Base-by-base conservation (phyloP, 2,113 vertebrate genomes). In the Aphyosemion australe region DNA sequence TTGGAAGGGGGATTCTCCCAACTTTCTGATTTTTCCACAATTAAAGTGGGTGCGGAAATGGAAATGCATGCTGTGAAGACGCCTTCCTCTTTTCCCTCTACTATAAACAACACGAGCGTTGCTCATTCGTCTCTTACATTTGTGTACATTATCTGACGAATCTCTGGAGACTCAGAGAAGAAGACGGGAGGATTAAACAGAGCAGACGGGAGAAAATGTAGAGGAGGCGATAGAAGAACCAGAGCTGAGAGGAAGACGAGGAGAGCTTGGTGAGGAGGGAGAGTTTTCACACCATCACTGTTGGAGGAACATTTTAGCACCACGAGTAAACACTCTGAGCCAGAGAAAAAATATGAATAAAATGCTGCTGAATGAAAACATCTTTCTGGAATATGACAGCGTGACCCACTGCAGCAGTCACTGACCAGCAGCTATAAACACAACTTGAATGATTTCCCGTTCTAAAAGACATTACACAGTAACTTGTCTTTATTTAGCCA, bases 1-100 rank as follows among this genome's bases (percentile, higher is more conserved):
- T 52, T 83, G 26, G 21, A 5, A 26, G 1, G 65, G 82, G 77
- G 82, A 74, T 83, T 71, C 70, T 72, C 77, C 48, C 61, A 67
- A 85, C 76, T 79, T 87, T 81, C 74, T 69, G 68, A 78, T 89
- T 85, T 84, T 76, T 60, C 61, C 81, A 79, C 86, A 88, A 88
- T 89, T 89, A 91, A 69, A 85, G 70, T 72, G 74, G 75, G 65
- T 78, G 65, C 52, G 47, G 34, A 70, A 56, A 82, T 75, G 68
- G 71, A 83, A 72, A 42, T 1, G 4, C 77, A 72, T 1, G 50
- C 81, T 79, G 84, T 46, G 79, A 87, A 85, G 79, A 78, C 78
- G 84, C 54, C 50, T 54, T 47, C 61, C 60, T 20, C 12, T 26
- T 51, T 43, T 64, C 21, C 34, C 31, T 42, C 46, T 49, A 56